Evolutionary conservation across 2,797 vertebrate genomes (phyloP).

Genomic region (Dendrocincla tyrannina): DNA sequence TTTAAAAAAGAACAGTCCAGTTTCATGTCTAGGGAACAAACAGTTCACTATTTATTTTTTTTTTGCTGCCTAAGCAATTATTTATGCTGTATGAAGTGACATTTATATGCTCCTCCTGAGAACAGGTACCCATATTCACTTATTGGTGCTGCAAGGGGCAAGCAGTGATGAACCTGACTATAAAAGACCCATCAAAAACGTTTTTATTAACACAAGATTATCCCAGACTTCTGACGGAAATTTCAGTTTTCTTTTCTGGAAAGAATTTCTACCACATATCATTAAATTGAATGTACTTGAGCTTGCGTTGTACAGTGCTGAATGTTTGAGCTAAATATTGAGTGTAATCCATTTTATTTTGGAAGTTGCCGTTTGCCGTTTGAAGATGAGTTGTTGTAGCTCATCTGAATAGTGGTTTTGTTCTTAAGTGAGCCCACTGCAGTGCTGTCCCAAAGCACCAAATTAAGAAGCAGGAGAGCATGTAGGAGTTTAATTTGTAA

Average conservation of each 20-base stretch:
- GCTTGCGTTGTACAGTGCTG: neutral
- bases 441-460: conserved; percentile 53
- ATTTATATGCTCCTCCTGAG: neutral
- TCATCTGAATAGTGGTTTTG: conserved; percentile 26
- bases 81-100: neutral
- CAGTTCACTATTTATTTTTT: neutral
- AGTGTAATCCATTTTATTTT: conserved; percentile 26
- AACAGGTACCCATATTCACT: neutral
- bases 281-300: neutral
- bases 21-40: neutral
- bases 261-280: neutral
- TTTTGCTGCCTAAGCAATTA: neutral
- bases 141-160: neutral
- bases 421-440: conserved; percentile 39
- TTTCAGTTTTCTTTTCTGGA: conserved; percentile 14
- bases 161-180: neutral
- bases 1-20: neutral
- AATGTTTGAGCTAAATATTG: conserved; percentile 14
- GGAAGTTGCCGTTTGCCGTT: conserved; percentile 20
- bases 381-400: neutral
- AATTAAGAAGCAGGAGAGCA: conserved; percentile 58
- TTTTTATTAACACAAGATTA: neutral
- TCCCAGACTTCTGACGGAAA: neutral
- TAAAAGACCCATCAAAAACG: neutral
- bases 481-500: conserved; percentile 71